A percentile compares a stretch with the other conserved stretches of the same genome.
Evolutionary conservation across 2,888 invertebrate species (phyloP).

Genomic region (Ischnus inquisitorius): DNA sequence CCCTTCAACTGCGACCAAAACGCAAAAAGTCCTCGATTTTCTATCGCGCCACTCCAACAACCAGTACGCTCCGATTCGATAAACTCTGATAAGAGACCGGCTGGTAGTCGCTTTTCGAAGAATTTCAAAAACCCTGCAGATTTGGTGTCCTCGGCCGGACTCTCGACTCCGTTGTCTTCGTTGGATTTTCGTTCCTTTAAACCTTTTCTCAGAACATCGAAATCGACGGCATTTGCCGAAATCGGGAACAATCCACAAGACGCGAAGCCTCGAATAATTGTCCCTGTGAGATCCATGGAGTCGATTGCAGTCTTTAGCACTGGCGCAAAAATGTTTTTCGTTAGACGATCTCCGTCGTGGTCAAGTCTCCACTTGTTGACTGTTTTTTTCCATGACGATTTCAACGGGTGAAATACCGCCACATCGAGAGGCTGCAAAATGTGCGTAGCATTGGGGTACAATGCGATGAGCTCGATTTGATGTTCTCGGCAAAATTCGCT

Average conservation of each 20-base stretch:
- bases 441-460: constrained; percentile 82
- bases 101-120: neutral
- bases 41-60: neutral
- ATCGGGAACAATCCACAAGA: neutral
- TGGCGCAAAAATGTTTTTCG: neutral
- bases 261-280: neutral
- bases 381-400: constrained; percentile 71
- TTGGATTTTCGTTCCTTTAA: neutral
- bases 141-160: neutral
- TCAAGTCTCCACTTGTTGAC: neutral
- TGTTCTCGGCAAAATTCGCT: neutral
- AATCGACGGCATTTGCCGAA: neutral
- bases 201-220: neutral
- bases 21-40: neutral
- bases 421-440: constrained; percentile 83
- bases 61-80: neutral
- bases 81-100: neutral
- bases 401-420: constrained; percentile 79
- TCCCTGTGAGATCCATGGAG: neutral
- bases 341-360: neutral
- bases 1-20: neutral
- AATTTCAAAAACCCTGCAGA: neutral
- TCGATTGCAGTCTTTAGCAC: neutral
- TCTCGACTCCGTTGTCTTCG: too few species aligned
- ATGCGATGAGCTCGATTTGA: constrained; percentile 78